phyloP scores from a whole-genome alignment of 2,797 vertebrate genomes.

The Oceanodroma leucorhoa region DNA sequence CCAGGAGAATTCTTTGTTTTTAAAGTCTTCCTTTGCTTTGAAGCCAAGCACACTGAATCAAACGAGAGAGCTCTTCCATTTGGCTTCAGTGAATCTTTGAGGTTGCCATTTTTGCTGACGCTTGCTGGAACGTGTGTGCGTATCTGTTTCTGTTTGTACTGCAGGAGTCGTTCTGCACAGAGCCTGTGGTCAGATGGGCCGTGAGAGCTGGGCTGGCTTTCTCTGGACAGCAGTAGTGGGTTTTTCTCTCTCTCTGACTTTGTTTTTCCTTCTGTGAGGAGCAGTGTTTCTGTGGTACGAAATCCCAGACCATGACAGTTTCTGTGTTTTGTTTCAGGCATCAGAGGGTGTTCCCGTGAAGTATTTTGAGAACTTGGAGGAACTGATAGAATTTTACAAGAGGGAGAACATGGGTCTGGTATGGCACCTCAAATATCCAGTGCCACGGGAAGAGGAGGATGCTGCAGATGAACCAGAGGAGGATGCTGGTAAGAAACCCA shows the following conservation, averaged over 20 bases:
- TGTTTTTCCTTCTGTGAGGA: background rate
- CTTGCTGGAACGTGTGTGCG: background rate
- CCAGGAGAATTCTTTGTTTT: background rate
- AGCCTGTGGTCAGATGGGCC: background rate
- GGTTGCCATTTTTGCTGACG: background rate
- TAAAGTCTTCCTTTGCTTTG: background rate
- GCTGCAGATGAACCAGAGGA: constrained; percentile 82
- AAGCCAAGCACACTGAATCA: background rate
- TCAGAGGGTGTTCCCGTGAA: constrained; percentile 93
- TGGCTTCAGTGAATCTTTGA: background rate
- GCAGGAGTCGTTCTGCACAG: background rate
- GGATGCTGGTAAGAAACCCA: constrained; percentile 81
- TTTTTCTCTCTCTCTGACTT: background rate
- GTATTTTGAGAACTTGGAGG: constrained; percentile 85
- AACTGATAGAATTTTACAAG: constrained; percentile 94
- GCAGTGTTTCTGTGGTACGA: background rate
- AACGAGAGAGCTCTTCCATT: background rate
- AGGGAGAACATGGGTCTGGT: constrained; percentile 93
- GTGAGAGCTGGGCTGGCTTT: background rate
- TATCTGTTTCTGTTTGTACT: background rate
- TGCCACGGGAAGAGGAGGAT: constrained; percentile 88
- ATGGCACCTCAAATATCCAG: constrained; percentile 88
- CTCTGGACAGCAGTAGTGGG: background rate
- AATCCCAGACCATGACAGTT: background rate
- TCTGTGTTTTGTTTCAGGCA: constrained; percentile 78